Base-by-base conservation (phyloP, 1,140 invertebrate genomes). In the Chionoecetes opilio region DNA sequence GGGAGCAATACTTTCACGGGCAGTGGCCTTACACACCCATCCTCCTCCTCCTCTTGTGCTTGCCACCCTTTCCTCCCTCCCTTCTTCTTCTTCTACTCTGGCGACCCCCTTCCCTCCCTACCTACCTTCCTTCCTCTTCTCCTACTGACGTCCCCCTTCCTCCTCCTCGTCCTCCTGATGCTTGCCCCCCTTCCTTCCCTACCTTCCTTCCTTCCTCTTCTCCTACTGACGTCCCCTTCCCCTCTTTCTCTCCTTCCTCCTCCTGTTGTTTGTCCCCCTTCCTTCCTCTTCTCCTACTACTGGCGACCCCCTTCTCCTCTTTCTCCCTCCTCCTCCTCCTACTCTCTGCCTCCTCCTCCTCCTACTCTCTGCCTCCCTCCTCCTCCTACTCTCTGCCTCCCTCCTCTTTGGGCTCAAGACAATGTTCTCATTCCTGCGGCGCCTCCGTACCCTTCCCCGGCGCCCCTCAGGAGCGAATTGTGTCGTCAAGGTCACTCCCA, bases 1-100 rank as follows among this genome's bases (percentile, higher is more conserved):
- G 63, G 63, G 63, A 75, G n/a, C n/a, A 75, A 75, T 75, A 75
- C 63, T 75, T 75, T 75, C 63, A 75, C 63, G 63, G 63, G 63
- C 63, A 75, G 63, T 75, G 63, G 63, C 63, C 63, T 75, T 75
- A 26, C 26, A n/a, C 63, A 0, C 63, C n/a, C 63, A 6, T 75
- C 63, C 63, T 75, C 85, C 85, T 38, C 34, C 85, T 38, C n/a
- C 14, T 41, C 38, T 41, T 14, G 14, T 41, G 38, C 38, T 41
- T 14, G 14, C 14, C 38, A 41, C 14, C 38, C 14, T 41, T 41
- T 41, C 38, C 14, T 41, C 38, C 38, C 14, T 14, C 21, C 53
- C 26, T 63, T 21, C 53, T 63, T 63, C 5, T 63, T 63, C 53
- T 2, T 63, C 53, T 63, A 9, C 26, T 9, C 21, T 63, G 3